Evolutionary conservation across 2,797 vertebrate species (phyloP), one percentile per base, ranked within the genome.

Genomic region (Apogon hyalosoma): DNA sequence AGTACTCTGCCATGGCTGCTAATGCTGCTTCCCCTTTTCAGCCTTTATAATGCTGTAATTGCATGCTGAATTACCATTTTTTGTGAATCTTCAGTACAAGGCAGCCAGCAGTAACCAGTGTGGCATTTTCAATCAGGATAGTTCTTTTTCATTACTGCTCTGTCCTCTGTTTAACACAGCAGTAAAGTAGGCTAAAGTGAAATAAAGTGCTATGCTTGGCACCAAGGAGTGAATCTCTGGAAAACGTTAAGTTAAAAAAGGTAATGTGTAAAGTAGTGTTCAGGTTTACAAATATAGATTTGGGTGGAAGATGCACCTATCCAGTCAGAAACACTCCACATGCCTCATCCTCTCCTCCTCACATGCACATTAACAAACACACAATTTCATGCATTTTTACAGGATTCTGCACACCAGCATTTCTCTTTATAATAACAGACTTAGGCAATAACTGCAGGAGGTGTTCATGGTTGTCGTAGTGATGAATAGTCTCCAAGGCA

Each of bases 401-500:
- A 73, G 54, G 14, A 8, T 36, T 28, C 63, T 55, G 53, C 62
- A 60, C 41, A 49, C 66, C 43, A 67, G 21, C 51, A 48, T 69
- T 73, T 85, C 74, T 65, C 43, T 63, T 75, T 52, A 72, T 86
- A 86, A 85, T 87, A 86, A 87, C 67, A 84, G 83, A 83, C 78
- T 69, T 47, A 21, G 64, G 79, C 80, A 88, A 87, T 84, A 87
- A 87, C 87, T 88, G 77, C 77, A 80, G 80, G 78, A 75, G 82
- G 80, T 83, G 82, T 81, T 79, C 75, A 66, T 71, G 85, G 87
- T 89, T 92, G 90, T 92, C 90, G 88, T 64, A 65, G 90, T 91
- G 90, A 93, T 90, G 85, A 90, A 92, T 90, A 72, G 84, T 88
- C 82, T 88, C 91, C 83, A 78, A 77, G 75, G 88, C 82, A 91